A percentile compares a stretch with the other conserved stretches of the same genome.
phyloP scores from a whole-genome alignment of 2,888 invertebrate genomes.

The Phasia obesa region DNA sequence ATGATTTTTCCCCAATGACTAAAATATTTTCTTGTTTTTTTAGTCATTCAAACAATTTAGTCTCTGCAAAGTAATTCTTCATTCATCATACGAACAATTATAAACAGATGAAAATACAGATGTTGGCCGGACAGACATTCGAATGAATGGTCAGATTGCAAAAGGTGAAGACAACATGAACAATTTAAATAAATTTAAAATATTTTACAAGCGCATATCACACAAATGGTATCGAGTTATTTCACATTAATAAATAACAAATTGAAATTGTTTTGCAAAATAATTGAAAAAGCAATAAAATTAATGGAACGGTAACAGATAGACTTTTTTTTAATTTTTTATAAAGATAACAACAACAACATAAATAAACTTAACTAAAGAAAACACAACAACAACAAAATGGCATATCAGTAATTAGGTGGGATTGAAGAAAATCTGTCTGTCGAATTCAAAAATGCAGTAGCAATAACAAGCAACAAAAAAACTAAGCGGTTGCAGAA shows the following conservation, averaged over 20 bases:
- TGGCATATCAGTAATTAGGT: constrained; percentile 35
- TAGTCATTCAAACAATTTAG: constrained; percentile 43
- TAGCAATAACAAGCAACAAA: constrained; percentile 5
- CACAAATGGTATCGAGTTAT: constrained; percentile 33
- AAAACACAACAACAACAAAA: not conserved
- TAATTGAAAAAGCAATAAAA: constrained; percentile 32
- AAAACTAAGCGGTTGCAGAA: constrained; percentile 12
- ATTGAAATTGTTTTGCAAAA: constrained; percentile 45
- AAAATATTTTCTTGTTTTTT: constrained; percentile 29
- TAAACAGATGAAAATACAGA: constrained; percentile 39
- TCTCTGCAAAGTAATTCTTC: constrained; percentile 19
- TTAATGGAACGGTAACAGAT: constrained; percentile 13
- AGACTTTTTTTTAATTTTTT: not conserved
- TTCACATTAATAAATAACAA: constrained; percentile 46
- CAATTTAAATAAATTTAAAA: constrained; percentile 45
- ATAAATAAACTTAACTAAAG: not conserved
- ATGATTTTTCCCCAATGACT: constrained; percentile 51
- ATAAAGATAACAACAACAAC: constrained; percentile 2
- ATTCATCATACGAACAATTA: not conserved
- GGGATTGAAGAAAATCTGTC: constrained; percentile 47
- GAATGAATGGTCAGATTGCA: not conserved
- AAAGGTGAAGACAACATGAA: constrained; percentile 59
- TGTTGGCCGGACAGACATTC: constrained; percentile 17
- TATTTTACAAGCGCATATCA: constrained; percentile 12
- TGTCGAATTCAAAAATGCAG: constrained; percentile 30